Conservation (phyloP, 2,888 invertebrate genomes). For the Synergus gifuensis region DNA sequence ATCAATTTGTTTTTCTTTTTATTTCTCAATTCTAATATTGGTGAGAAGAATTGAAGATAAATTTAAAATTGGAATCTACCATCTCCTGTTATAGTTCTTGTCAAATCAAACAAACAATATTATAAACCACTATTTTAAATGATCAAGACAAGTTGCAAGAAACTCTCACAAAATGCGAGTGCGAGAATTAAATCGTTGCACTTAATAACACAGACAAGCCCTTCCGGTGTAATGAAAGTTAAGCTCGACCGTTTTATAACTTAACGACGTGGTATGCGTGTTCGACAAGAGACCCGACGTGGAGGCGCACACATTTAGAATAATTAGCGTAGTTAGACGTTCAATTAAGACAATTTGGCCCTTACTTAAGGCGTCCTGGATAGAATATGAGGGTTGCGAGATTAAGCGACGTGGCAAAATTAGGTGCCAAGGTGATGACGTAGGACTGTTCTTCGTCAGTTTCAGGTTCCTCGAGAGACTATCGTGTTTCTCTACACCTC, state of each 20-base stretch:
- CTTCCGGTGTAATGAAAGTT: conserved; percentile 51
- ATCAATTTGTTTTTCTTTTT: neutral
- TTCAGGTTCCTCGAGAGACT: conserved; percentile 31
- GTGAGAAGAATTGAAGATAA: neutral
- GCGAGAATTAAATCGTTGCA: conserved; percentile 45
- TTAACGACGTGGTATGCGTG: conserved; percentile 62
- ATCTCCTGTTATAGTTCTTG: neutral
- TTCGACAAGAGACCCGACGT: conserved; percentile 57
- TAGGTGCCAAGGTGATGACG: conserved; percentile 23
- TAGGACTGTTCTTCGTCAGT: conserved; percentile 26
- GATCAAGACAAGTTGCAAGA: conserved; percentile 10
- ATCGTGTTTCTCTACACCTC: conserved; percentile 30
- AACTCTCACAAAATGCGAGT: conserved; percentile 38
- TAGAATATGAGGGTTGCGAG: conserved; percentile 4
- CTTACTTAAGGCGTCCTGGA: conserved; percentile 44
- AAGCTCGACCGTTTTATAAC: conserved; percentile 56
- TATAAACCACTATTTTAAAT: neutral
- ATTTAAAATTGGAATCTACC: neutral
- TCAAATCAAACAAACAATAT: conserved; percentile 18
- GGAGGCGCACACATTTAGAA: conserved; percentile 58
- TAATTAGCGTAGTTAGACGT: conserved; percentile 68
- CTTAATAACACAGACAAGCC: conserved; percentile 40
- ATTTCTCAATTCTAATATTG: neutral
- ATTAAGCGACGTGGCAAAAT: neutral
- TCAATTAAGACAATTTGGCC: conserved; percentile 67